These are phyloP conservation scores for Isichthys henryi DNA, from an alignment of 2,113 vertebrate genomes.

Conservation along the genomic window DNA sequence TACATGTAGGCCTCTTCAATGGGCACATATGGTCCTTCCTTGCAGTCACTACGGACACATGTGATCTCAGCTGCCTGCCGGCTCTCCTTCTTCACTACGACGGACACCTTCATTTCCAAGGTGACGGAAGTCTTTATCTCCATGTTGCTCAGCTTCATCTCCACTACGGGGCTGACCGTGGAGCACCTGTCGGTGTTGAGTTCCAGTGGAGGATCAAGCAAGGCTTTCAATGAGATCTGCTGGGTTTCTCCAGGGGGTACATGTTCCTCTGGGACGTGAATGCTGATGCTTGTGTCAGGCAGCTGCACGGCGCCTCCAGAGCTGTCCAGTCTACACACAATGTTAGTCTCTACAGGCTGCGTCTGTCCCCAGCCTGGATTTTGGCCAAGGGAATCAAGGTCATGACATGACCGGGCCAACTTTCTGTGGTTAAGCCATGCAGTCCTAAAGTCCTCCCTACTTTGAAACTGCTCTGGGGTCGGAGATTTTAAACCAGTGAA, in stretches of 20 bases:
- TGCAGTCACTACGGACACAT: slow-evolving; percentile 79
- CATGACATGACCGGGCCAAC: slow-evolving; percentile 88
- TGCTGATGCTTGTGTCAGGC: slow-evolving; percentile 82
- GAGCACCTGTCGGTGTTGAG: slow-evolving; percentile 85
- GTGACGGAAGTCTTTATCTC: slow-evolving; percentile 74
- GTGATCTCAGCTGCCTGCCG: slow-evolving; percentile 66
- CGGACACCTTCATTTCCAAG: slow-evolving; percentile 85
- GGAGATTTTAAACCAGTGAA: slow-evolving; percentile 81
- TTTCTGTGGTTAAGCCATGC: slow-evolving; percentile 93
- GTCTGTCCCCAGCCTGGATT: slow-evolving; percentile 96
- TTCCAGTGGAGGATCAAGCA: slow-evolving; percentile 84
- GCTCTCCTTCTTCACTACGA: slow-evolving; percentile 75
- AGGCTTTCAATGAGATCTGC: slow-evolving; percentile 85
- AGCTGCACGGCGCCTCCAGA: slow-evolving; percentile 84
- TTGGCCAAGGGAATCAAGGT: slow-evolving; percentile 84
- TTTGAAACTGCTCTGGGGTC: slow-evolving; percentile 87
- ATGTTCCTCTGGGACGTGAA: slow-evolving; percentile 81
- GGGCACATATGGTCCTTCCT: slow-evolving; percentile 78
- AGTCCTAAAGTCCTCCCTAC: slow-evolving; percentile 85
- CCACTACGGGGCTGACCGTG: slow-evolving; percentile 83
- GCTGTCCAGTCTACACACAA: slow-evolving; percentile 83
- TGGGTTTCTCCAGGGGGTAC: slow-evolving; percentile 76
- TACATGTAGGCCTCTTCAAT: slow-evolving; percentile 66
- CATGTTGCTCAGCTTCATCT: slow-evolving; percentile 89
- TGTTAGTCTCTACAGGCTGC: slow-evolving; percentile 84